These are phyloP conservation scores for Ramazzottius varieornatus DNA, from an alignment of 2,888 invertebrate species.

Conservation along the genomic window DNA sequence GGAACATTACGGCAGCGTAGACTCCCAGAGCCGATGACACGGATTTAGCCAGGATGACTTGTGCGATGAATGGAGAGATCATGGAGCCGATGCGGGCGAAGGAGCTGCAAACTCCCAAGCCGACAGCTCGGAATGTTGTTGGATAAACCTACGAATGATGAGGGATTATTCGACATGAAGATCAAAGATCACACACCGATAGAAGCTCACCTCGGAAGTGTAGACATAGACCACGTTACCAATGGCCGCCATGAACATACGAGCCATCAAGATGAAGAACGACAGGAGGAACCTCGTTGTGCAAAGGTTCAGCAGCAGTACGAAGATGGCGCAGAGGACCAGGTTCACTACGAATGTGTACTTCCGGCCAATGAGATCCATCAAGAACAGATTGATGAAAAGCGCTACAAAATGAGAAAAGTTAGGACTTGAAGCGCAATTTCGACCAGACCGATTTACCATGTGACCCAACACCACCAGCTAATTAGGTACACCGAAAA, in stretches of 20 bases:
- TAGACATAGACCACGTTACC: not conserved
- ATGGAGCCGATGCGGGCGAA: conserved; percentile 8
- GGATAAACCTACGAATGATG: conserved; percentile 8
- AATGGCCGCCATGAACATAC: conserved; percentile 8
- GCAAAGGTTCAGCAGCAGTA: conserved; percentile 14
- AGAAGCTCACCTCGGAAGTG: not conserved
- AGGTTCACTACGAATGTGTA: conserved; percentile 14
- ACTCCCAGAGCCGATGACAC: conserved; percentile 6
- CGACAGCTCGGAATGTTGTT: conserved; percentile 8
- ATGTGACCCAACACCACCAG: not conserved
- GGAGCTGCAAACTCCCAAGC: conserved; percentile 8
- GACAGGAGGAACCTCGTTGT: conserved; percentile 14
- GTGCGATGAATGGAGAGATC: conserved; percentile 8
- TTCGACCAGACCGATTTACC: not conserved
- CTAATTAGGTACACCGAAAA: not conserved
- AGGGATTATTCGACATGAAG: no score
- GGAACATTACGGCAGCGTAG: conserved; percentile 5
- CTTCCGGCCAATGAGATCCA: conserved; percentile 18
- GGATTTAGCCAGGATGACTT: conserved; percentile 8
- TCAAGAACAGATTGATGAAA: conserved; percentile 19
- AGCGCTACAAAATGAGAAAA: conserved; percentile 15
- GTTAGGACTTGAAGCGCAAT: no score
- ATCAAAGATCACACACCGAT: no score
- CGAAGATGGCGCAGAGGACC: conserved; percentile 14
- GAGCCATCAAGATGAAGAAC: conserved; percentile 17